A percentile compares a stretch with the other conserved stretches of the same genome.
These are phyloP conservation scores for Rhynchopsitta pachyrhyncha DNA, from an alignment of 2,113 vertebrate genomes.

Conservation along the genomic window DNA sequence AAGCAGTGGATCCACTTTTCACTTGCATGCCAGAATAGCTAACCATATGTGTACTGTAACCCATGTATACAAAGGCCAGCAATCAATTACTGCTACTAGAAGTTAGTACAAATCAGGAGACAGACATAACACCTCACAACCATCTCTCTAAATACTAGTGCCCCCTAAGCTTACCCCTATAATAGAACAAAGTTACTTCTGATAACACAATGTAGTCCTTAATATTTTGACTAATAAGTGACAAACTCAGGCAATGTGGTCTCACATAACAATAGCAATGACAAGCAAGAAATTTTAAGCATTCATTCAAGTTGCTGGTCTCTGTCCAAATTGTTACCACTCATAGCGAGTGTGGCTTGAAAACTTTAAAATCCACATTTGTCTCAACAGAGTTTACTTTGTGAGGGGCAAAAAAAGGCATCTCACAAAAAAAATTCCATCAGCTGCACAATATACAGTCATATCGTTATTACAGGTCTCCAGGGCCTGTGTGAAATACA, in stretches of 20 bases:
- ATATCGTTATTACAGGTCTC: constrained; percentile 24
- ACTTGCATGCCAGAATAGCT: not conserved
- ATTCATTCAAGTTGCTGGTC: not conserved
- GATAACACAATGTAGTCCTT: not conserved
- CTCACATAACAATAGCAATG: not conserved
- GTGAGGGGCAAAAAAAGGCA: constrained; percentile 19
- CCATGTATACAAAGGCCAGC: not conserved
- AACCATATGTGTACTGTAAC: not conserved
- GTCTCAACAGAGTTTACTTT: constrained; percentile 21
- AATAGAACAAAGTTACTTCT: not conserved
- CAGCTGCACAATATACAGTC: not conserved
- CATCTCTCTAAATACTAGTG: not conserved
- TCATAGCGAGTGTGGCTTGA: not conserved
- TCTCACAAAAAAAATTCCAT: not conserved
- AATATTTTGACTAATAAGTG: constrained; percentile 13
- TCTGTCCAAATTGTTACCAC: not conserved
- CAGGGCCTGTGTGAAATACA: not conserved
- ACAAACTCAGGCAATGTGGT: not conserved
- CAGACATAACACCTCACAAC: not conserved
- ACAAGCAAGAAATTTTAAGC: constrained; percentile 24
- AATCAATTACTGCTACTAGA: not conserved
- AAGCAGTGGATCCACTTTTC: constrained; percentile 16
- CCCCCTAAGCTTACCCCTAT: not conserved
- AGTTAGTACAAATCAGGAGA: not conserved
- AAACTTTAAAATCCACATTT: not conserved